Conservation (phyloP, 2,113 vertebrate species). For the Sisor rabdophorus region DNA sequence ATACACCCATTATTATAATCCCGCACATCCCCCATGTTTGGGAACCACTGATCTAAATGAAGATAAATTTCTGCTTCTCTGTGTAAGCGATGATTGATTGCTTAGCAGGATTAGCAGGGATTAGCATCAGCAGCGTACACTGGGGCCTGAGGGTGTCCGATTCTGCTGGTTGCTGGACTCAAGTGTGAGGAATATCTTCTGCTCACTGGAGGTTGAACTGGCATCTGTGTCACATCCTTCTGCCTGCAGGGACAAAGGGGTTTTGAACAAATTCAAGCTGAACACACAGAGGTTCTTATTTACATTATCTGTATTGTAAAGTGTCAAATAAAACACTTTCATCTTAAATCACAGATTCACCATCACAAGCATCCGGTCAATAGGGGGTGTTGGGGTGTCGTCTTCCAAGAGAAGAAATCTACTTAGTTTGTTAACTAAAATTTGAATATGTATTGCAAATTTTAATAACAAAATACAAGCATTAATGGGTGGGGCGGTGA, state of each 20-base stretch:
- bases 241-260: constrained; percentile 42
- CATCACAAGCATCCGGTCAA: not conserved
- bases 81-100: not conserved
- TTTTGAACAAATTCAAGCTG: constrained; percentile 1
- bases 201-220: constrained; percentile 39
- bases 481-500: no score
- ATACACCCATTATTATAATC: no score
- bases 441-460: no score
- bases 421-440: not conserved
- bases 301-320: not conserved
- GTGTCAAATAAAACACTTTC: not conserved
- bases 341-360: not conserved
- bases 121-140: constrained; percentile 28
- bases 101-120: not conserved
- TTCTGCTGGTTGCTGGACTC: constrained; percentile 27
- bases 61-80: not conserved
- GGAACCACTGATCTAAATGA: not conserved
- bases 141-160: constrained; percentile 29
- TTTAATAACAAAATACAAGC: no score
- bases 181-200: constrained; percentile 31
- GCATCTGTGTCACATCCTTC: constrained; percentile 38
- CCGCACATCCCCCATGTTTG: no score
- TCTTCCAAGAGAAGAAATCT: not conserved
- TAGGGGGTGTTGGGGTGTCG: no score
- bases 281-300: not conserved